A percentile compares a stretch with the other conserved stretches of the same genome.
These are phyloP conservation scores for Dendronephthya gigantea DNA, from an alignment of 64 coral and sea anemone species.

Conservation along the genomic window DNA sequence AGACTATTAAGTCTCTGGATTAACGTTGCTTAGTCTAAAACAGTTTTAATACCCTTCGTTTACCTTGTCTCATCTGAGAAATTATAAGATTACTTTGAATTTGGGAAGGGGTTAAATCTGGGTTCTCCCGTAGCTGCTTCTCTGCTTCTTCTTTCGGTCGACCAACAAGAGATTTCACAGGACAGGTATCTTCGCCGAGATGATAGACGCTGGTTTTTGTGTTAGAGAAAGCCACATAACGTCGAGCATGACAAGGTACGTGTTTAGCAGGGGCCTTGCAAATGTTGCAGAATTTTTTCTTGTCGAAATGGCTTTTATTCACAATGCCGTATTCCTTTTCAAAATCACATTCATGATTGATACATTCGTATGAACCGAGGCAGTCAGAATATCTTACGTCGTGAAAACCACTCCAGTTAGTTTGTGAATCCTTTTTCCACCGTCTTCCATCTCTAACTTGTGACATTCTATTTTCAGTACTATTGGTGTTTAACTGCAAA, in stretches of 20 bases:
- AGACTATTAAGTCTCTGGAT: too few species aligned
- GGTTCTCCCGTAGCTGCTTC: not conserved
- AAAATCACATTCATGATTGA: conserved; percentile 22
- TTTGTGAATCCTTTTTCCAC: not conserved
- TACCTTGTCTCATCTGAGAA: too few species aligned
- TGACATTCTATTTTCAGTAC: not conserved
- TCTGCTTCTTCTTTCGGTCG: conserved; percentile 14
- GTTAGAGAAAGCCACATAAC: conserved; percentile 21
- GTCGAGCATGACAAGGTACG: conserved; percentile 20
- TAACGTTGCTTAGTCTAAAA: too few species aligned
- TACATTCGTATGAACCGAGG: conserved; percentile 27
- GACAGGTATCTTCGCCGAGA: conserved; percentile 18
- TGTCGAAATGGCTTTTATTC: conserved; percentile 29
- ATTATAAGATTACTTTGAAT: not conserved
- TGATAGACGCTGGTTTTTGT: not conserved
- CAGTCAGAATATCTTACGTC: conserved; percentile 37
- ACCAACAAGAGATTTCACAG: conserved; percentile 22
- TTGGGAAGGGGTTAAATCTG: not conserved
- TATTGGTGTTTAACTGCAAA: too few species aligned
- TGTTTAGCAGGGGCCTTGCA: conserved; percentile 11
- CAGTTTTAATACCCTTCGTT: too few species aligned
- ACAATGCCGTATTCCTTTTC: conserved; percentile 28
- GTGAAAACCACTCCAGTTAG: not conserved
- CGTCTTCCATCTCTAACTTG: conserved; percentile 15
- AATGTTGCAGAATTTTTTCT: not conserved